Base-by-base conservation (phyloP, 2,113 vertebrate species). In the Esox niger region DNA sequence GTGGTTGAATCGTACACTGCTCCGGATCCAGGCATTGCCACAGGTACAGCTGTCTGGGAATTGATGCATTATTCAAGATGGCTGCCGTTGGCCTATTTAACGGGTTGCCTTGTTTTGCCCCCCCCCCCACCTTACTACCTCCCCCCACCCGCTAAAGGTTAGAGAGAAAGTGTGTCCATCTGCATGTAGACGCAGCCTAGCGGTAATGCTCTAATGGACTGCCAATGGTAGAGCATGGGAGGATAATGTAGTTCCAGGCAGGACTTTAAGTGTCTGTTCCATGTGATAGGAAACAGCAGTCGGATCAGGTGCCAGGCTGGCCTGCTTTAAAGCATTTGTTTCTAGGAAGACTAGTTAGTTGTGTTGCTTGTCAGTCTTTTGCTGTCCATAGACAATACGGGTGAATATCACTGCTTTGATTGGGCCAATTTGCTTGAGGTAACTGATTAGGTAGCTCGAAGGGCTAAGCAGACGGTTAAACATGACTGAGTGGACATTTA, bases 41-140 rank as follows among this genome's bases (percentile, higher is more conserved):
- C 57, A 52, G 60, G 61, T 43, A 57, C 23, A 67, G 61, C 58
- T 68, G 20, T 79, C 52, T 74, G 64, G 54, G 62, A 62, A 68
- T 20, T 54, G 68, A 77, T 88, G 47, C 43, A 85, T 85, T 76
- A 81, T 85, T 82, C 46, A 87, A 35, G 23, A 66, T 58, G 80
- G 13, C 38, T 56, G 68, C 80, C 73, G 38, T 62, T 75, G 49
- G 59, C 38, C 59, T 66, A 30, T 86, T 73, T 57, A 64, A 68
- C 56, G 38, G 38, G 43, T 60, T 46, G 32, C 54, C 49, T 74
- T 46, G 52, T 26, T 60, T 52, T 64, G 66, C 47, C 55, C 54
- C 46, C 0, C 60, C 57, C 59, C 58, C 17, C 20, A 62, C 54
- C 20, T 38, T 38, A n/a, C 38, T 38, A 38, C 35, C 35, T 13